These are phyloP conservation scores for Dicentrarchus labrax DNA, from an alignment of 2,113 vertebrate species.

Conservation along the genomic window DNA sequence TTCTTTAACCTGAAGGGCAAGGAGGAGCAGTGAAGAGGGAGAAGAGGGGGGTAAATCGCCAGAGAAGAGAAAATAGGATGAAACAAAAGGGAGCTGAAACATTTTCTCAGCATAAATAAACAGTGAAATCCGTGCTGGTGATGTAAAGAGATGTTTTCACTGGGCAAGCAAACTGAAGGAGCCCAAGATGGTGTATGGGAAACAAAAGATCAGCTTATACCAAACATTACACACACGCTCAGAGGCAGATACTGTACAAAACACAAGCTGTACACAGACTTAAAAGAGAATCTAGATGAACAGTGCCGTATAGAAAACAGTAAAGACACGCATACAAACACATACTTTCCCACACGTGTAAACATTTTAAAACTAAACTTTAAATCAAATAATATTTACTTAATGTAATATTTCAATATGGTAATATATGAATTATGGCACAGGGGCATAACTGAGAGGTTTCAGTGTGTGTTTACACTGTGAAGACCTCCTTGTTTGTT, in stretches of 20 bases:
- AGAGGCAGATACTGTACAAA: conserved; percentile 24
- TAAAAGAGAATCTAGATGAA: background rate
- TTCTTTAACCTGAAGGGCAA: conserved; percentile 51
- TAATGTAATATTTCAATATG: background rate
- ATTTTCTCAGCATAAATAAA: conserved; percentile 61
- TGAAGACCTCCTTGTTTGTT: conserved; percentile 23
- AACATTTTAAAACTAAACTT: conserved; percentile 2
- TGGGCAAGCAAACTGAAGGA: conserved; percentile 50
- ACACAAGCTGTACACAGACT: conserved; percentile 10
- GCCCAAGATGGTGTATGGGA: conserved; percentile 5
- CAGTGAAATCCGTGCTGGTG: conserved; percentile 39
- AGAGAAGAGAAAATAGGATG: conserved; percentile 26
- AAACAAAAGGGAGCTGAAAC: conserved; percentile 44
- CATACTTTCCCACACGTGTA: background rate
- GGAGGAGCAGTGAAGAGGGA: conserved; percentile 1
- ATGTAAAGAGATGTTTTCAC: conserved; percentile 40
- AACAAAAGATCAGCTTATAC: conserved; percentile 46
- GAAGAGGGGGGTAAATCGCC: conserved; percentile 25
- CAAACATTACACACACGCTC: conserved; percentile 21
- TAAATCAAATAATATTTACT: conserved; percentile 29
- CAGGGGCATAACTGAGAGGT: background rate
- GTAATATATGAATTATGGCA: background rate
- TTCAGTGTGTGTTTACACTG: conserved; percentile 14
- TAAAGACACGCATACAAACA: background rate
- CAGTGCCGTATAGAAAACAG: conserved; percentile 11